Conservation (phyloP, 2,113 vertebrate genomes). For the Boleophthalmus pectinirostris region DNA sequence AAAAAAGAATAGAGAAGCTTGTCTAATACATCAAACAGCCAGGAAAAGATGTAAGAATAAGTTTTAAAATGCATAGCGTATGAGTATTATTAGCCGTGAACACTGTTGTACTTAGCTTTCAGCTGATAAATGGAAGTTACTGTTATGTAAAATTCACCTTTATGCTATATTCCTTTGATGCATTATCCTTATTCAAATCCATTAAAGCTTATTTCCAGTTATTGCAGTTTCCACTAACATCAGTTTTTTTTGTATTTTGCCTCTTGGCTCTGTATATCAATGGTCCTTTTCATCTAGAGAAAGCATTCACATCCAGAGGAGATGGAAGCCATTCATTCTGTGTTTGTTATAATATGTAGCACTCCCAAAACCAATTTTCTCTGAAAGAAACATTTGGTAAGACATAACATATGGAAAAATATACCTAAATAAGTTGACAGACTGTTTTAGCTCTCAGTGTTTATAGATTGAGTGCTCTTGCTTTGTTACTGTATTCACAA, state of each 20-base stretch:
- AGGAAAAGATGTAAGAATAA: neutral
- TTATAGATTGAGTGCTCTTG: neutral
- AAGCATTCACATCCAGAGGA: neutral
- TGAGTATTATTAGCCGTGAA: neutral
- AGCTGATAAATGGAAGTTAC: neutral
- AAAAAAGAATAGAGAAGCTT: neutral
- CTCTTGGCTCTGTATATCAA: neutral
- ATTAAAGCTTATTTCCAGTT: neutral
- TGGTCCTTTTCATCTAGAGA: neutral
- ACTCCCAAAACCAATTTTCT: neutral
- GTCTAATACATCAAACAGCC: constrained; percentile 6
- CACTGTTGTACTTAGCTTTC: constrained; percentile 10
- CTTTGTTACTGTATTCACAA: neutral
- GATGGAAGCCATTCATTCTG: neutral
- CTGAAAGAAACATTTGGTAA: neutral
- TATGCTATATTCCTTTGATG: neutral
- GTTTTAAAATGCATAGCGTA: neutral
- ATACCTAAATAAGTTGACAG: neutral
- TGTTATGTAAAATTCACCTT: neutral
- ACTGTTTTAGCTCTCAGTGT: neutral
- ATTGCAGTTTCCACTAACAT: neutral
- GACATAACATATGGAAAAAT: neutral
- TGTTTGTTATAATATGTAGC: neutral
- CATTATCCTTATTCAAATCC: neutral
- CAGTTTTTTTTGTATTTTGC: neutral